These are phyloP conservation scores for Galemys pyrenaicus DNA, from an alignment of 2,113 vertebrate genomes.

Conservation along the genomic window DNA sequence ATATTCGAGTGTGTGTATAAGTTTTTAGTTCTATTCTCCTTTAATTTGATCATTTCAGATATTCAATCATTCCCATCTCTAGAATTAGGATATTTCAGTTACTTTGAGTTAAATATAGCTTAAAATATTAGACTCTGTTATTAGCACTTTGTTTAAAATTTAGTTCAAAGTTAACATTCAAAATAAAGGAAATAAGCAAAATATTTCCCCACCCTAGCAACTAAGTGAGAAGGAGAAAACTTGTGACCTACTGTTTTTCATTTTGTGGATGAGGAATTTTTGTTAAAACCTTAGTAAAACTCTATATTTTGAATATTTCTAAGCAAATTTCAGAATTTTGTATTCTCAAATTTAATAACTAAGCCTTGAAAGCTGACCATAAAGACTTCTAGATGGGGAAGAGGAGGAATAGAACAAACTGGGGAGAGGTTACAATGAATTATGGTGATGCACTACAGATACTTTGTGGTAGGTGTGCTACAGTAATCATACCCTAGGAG, in stretches of 20 bases:
- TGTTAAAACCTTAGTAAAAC: not conserved
- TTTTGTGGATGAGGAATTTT: not conserved
- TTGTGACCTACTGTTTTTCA: not conserved
- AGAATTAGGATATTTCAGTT: not conserved
- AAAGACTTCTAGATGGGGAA: no score
- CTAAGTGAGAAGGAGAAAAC: not conserved
- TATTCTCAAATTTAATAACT: not conserved
- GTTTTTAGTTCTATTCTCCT: not conserved
- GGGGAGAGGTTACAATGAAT: no score
- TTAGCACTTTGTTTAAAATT: conserved; percentile 21
- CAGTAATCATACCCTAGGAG: no score
- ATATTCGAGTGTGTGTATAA: not conserved
- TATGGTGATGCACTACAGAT: no score
- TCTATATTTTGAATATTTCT: not conserved
- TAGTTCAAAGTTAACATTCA: not conserved
- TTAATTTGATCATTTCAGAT: not conserved
- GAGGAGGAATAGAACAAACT: no score
- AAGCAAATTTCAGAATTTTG: not conserved
- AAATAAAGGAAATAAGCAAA: conserved; percentile 11
- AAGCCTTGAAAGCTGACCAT: no score
- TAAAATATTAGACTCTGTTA: not conserved
- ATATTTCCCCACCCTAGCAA: not conserved
- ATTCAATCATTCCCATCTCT: not conserved
- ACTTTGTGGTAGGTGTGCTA: no score
- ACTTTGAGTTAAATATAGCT: not conserved